Percentiles rank a stretch among this genome's conserved stretches.
These are phyloP conservation scores for Bubo bubo DNA, from an alignment of 2,113 vertebrate species.

Conservation along the genomic window DNA sequence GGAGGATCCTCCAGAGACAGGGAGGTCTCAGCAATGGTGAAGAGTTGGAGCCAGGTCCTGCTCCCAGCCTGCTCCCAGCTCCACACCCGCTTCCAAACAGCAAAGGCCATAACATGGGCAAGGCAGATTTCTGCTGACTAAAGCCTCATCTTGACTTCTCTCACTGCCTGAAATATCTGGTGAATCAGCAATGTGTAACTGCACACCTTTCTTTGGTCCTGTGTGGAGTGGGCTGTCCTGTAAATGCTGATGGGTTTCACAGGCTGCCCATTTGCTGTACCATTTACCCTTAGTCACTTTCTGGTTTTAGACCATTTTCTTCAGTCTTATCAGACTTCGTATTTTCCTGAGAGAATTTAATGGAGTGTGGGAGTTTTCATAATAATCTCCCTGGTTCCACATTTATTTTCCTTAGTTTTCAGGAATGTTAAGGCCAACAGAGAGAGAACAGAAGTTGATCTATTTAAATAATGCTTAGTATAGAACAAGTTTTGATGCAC, in stretches of 20 bases:
- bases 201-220: neutral
- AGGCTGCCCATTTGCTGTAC: neutral
- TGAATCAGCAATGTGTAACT: accelerated
- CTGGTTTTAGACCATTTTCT: neutral
- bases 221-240: accelerated
- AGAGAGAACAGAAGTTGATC: neutral
- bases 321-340: neutral
- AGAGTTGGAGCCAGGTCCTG: neutral
- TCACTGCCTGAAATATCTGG: accelerated
- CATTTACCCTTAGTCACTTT: neutral
- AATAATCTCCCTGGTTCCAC: neutral
- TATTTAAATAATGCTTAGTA: neutral
- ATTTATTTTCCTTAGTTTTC: conserved; percentile 47
- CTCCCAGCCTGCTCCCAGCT: neutral
- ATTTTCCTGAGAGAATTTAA: conserved; percentile 41
- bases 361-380: conserved; percentile 23
- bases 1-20: neutral
- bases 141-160: neutral
- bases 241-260: neutral
- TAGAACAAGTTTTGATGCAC: neutral
- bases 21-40: neutral
- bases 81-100: neutral
- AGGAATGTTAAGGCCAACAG: neutral
- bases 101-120: too few species aligned
- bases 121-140: neutral